phyloP scores from a whole-genome alignment of 2,888 invertebrate genomes.

The Polyommatus iphigenia region DNA sequence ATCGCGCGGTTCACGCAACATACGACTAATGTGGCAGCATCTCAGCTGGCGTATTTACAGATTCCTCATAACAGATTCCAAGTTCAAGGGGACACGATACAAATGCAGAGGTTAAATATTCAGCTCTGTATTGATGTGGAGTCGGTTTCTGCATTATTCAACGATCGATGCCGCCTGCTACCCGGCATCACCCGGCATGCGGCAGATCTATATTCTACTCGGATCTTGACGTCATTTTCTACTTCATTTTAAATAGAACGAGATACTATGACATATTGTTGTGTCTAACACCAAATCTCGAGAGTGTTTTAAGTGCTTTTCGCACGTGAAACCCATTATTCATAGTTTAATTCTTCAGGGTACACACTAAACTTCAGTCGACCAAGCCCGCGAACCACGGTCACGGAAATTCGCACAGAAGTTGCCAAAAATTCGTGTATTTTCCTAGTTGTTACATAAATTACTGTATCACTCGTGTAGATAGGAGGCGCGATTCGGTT shows the following conservation, averaged over 20 bases:
- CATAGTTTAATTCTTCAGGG: background rate
- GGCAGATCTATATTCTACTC: conserved; percentile 49
- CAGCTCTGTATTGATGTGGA: conserved; percentile 51
- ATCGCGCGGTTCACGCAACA: conserved; percentile 9
- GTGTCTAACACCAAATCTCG: background rate
- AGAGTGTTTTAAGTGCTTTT: background rate
- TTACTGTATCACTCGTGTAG: conserved; percentile 1
- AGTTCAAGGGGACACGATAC: conserved; percentile 53
- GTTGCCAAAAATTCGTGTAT: conserved; percentile 5
- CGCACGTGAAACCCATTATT: background rate
- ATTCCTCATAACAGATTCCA: conserved; percentile 32
- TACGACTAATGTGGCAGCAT: background rate
- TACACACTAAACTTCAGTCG: background rate
- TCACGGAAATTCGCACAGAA: background rate
- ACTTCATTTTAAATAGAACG: conserved; percentile 10
- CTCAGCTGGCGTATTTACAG: background rate
- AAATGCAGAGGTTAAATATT: conserved; percentile 68
- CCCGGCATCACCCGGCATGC: conserved; percentile 42
- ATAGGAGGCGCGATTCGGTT: background rate
- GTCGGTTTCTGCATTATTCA: conserved; percentile 68
- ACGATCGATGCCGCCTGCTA: conserved; percentile 55
- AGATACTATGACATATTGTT: conserved; percentile 1
- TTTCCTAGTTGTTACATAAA: background rate
- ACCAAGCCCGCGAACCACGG: background rate
- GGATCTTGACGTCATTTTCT: conserved; percentile 37